Percentiles rank a stretch among this genome's conserved stretches.
These are phyloP conservation scores for Zosterops hypoxanthus DNA, from an alignment of 2,113 vertebrate species.

Conservation along the genomic window DNA sequence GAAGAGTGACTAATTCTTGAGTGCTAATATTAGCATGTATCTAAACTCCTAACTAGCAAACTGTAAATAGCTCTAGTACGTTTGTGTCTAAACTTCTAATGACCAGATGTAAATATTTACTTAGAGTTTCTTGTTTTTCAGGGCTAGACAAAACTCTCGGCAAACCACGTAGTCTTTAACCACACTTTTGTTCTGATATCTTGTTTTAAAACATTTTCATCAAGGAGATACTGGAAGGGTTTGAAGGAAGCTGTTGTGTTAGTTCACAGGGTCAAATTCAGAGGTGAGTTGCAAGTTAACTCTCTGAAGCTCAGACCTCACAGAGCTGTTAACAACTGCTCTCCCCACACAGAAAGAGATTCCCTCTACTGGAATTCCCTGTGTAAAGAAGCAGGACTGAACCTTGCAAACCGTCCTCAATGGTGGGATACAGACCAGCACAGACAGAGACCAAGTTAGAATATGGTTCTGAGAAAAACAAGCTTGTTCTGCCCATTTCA, in stretches of 20 bases:
- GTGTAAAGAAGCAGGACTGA: not conserved
- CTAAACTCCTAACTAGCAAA: not conserved
- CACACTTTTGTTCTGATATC: not conserved
- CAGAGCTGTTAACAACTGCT: not conserved
- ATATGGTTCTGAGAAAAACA: not conserved
- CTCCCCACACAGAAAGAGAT: not conserved
- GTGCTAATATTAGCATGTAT: not conserved
- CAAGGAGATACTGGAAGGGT: not conserved
- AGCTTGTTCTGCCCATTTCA: not conserved
- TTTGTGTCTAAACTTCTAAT: conserved; percentile 31
- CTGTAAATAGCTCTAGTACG: not conserved
- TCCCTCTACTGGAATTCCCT: not conserved
- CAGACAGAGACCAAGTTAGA: fast-evolving
- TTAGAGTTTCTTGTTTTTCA: conserved; percentile 16
- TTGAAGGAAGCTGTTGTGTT: not conserved
- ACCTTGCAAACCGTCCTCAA: fast-evolving
- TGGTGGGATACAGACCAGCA: not conserved
- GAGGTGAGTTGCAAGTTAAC: not conserved
- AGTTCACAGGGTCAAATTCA: not conserved
- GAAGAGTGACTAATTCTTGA: conserved; percentile 34
- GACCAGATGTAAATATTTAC: conserved; percentile 32
- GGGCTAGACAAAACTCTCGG: not conserved
- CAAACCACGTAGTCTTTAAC: not conserved
- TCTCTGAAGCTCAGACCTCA: not conserved
- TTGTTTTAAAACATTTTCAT: not conserved